phyloP scores from a whole-genome alignment of 2,797 vertebrate species.

The Syngnathus acus region DNA sequence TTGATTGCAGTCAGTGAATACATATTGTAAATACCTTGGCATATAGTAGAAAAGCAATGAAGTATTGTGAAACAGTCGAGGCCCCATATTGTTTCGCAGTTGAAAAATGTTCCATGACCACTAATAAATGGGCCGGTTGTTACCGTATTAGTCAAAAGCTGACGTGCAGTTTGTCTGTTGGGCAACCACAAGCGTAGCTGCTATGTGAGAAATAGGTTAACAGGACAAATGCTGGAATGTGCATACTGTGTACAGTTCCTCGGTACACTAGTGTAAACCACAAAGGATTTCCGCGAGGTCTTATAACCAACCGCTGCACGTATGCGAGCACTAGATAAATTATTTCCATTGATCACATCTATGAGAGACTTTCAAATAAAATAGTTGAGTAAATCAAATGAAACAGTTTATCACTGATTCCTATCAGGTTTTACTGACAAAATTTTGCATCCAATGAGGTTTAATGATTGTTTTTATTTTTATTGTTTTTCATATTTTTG shows the following conservation, averaged over 20 bases:
- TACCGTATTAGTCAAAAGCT: slow-evolving; percentile 64
- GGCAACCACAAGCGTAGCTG: slow-evolving; percentile 57
- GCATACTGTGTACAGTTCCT: slow-evolving; percentile 42
- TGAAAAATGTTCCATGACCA: slow-evolving; percentile 46
- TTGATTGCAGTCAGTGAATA: neutral
- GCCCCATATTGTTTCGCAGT: slow-evolving; percentile 18
- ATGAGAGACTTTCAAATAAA: neutral
- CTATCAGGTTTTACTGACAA: neutral
- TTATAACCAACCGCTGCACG: slow-evolving; percentile 19
- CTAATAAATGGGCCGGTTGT: slow-evolving; percentile 64
- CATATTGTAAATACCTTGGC: neutral
- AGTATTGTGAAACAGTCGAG: slow-evolving; percentile 20
- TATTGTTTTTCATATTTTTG: neutral
- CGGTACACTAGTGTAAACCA: slow-evolving; percentile 40
- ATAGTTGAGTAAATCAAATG: neutral
- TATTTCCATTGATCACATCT: slow-evolving; percentile 23
- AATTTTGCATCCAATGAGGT: neutral
- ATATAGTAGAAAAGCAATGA: slow-evolving; percentile 3
- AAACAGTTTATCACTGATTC: neutral
- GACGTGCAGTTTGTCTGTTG: slow-evolving; percentile 59
- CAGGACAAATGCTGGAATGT: slow-evolving; percentile 74
- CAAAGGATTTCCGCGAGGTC: slow-evolving; percentile 47
- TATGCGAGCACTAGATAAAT: slow-evolving; percentile 13
- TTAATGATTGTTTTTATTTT: neutral
- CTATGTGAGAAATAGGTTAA: slow-evolving; percentile 86